Evolutionary conservation across 2,888 invertebrate genomes (phyloP), one percentile per base, ranked within the genome.

Genomic region (Ischnus inquisitorius): DNA sequence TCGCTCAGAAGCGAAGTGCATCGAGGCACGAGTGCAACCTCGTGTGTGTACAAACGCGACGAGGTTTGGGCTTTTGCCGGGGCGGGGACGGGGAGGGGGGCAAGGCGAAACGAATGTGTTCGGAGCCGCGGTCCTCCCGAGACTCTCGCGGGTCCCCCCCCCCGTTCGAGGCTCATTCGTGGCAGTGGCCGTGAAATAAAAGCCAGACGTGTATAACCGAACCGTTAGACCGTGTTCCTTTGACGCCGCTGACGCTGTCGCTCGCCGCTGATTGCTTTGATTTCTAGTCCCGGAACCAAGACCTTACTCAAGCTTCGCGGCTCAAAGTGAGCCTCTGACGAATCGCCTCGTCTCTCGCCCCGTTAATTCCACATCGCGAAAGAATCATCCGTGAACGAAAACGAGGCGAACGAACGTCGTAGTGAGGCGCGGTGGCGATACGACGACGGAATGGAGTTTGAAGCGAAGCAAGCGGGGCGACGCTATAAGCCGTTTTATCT

Each of bases 191-290:
- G 88, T 88, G 89, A 90, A 91, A 89, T 90, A 89, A 90, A 88
- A 87, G 34, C 89, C 88, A 88, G 88, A 83, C 86, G 86, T n/a
- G n/a, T 54, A 81, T 85, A 85, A 84, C 84, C 79, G 87, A 85
- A 89, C 90, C 91, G 91, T 90, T 90, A 91, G 89, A 89, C 87
- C 87, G 87, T 84, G 80, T 72, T 84, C 78, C 86, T 88, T 81
- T 80, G 83, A 83, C 75, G 79, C 16, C 54, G 51, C 46, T 77
- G 48, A 22, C 60, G 28, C 69, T 57, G 72, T 41, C 68, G 10
- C 19, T 41, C n/a, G 16, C 51, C 48, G 39, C 16, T 25, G 28
- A 60, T 43, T 60, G 43, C 72, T 43, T 25, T 28, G 60, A 43
- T 46, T 43, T 57, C 57, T 72, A 43, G 60, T 72, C 60, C 51